Evolutionary conservation across 2,113 vertebrate genomes (phyloP).

Genomic region (Gambusia holbrooki): DNA sequence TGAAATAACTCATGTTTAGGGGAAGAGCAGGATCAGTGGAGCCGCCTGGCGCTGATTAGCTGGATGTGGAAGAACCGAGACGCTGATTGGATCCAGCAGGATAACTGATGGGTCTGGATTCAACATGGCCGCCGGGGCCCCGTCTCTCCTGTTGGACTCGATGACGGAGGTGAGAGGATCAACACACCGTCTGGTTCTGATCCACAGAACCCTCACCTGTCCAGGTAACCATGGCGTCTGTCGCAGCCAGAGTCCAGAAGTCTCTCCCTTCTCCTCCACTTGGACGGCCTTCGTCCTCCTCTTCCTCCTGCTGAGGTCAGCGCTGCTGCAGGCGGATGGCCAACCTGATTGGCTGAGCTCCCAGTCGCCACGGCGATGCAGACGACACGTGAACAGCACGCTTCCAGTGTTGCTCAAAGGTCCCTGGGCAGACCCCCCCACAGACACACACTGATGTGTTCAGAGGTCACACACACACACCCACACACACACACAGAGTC

Average conservation of each 20-base stretch:
- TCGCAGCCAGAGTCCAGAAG: conserved; percentile 13
- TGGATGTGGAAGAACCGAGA: not conserved
- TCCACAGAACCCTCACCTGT: not conserved
- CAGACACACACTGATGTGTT: conserved; percentile 26
- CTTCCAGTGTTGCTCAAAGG: conserved; percentile 61
- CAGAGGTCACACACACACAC: conserved; percentile 38
- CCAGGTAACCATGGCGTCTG: not conserved
- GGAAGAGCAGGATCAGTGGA: conserved; percentile 31
- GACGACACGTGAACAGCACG: conserved; percentile 46
- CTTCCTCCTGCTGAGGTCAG: conserved; percentile 8
- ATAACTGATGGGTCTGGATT: not conserved
- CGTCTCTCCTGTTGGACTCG: too few species aligned
- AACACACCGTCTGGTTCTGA: not conserved
- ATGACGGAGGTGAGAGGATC: not conserved
- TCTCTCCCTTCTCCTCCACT: conserved; percentile 2
- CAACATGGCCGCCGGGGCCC: not conserved
- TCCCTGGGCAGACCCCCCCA: conserved; percentile 41
- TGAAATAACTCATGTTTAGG: conserved; percentile 44
- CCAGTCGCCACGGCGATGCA: not conserved
- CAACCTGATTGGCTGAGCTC: conserved; percentile 24
- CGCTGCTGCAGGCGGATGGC: conserved; percentile 12
- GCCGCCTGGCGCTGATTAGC: not conserved
- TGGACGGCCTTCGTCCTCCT: conserved; percentile 2
- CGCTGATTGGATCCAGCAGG: not conserved
- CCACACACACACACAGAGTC: conserved; percentile 8